phyloP scores from a whole-genome alignment of 2,797 vertebrate species.

The Anableps anableps region DNA sequence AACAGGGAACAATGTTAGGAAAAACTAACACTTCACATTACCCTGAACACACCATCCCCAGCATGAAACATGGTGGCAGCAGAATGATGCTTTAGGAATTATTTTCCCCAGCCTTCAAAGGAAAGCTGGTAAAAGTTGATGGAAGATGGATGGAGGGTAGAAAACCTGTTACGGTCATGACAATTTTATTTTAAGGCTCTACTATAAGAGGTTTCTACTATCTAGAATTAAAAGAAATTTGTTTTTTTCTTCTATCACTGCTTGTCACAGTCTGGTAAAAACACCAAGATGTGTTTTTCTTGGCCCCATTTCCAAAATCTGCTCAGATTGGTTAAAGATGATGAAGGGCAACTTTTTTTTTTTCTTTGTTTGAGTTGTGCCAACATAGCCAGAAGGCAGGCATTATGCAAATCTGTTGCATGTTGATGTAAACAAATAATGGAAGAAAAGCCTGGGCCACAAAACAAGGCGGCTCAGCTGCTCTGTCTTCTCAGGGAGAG shows the following conservation, averaged over 20 bases:
- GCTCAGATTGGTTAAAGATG: conserved; percentile 2
- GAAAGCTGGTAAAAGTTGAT: neutral
- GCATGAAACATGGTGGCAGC: neutral
- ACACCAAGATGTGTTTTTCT: neutral
- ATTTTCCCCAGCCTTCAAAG: neutral
- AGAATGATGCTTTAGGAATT: neutral
- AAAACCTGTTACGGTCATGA: neutral
- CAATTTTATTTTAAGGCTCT: neutral
- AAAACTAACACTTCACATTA: too few relatives aligned
- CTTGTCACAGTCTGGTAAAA: neutral
- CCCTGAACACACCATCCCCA: neutral
- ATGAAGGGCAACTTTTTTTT: neutral
- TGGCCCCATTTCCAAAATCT: neutral
- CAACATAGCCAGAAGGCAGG: conserved; percentile 13
- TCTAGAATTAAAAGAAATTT: too few relatives aligned
- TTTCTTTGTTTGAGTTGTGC: neutral
- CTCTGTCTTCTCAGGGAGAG: neutral
- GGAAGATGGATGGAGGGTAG: neutral
- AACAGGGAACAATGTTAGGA: conserved; percentile 55
- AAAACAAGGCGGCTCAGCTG: neutral
- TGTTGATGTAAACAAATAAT: conserved; percentile 1
- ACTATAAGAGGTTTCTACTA: neutral
- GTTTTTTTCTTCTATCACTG: neutral
- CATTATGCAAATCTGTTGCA: conserved; percentile 12
- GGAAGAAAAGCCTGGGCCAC: neutral